Conservation (phyloP, 2,113 vertebrate genomes). For the Syrrhaptes paradoxus region DNA sequence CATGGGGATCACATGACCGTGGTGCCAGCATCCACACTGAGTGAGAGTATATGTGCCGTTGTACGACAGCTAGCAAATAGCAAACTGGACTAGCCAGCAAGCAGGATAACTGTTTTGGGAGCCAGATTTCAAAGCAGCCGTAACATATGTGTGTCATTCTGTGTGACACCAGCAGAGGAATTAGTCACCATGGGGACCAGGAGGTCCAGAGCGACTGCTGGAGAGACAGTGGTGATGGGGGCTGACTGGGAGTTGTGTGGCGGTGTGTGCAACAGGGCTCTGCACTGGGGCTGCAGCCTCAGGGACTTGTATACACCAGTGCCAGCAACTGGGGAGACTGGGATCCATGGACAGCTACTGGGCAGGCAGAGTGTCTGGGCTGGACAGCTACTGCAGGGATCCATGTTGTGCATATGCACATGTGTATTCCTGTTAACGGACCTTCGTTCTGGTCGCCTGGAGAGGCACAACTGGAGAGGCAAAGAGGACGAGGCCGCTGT, state of each 20-base stretch:
- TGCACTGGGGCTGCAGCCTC: accelerated
- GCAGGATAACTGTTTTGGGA: neutral
- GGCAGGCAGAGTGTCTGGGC: neutral
- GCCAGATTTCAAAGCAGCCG: neutral
- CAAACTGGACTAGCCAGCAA: neutral
- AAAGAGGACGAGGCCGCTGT: neutral
- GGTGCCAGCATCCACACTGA: neutral
- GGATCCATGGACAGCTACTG: neutral
- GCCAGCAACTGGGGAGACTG: neutral
- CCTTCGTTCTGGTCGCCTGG: neutral
- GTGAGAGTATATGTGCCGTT: neutral
- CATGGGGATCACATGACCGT: neutral
- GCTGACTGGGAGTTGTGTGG: neutral
- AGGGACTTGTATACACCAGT: accelerated
- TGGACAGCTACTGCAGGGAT: neutral
- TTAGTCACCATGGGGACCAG: too few relatives aligned
- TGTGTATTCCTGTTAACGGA: neutral
- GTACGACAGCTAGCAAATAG: neutral
- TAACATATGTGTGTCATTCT: neutral
- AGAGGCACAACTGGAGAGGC: neutral
- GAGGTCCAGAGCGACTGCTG: neutral
- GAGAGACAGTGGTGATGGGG: accelerated
- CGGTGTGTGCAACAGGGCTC: neutral
- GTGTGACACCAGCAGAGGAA: neutral
- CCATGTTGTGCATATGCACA: too few relatives aligned